phyloP scores from a whole-genome alignment of 2,113 vertebrate genomes.

The Tichodroma muraria region DNA sequence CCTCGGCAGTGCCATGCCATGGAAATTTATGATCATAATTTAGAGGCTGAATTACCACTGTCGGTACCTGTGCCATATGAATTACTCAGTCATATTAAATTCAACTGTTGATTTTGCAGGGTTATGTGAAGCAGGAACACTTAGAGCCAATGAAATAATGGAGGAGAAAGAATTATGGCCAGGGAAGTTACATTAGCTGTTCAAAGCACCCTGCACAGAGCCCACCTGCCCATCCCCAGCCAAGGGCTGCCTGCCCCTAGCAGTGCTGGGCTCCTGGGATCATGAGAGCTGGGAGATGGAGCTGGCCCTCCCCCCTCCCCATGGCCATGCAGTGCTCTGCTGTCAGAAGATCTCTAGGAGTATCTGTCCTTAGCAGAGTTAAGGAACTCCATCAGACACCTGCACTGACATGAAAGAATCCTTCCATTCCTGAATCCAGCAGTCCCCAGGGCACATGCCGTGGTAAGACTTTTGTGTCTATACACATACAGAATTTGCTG shows the following conservation, averaged over 20 bases:
- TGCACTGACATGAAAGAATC: background rate
- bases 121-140: conserved; percentile 22
- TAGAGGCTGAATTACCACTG: conserved; percentile 62
- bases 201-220: background rate
- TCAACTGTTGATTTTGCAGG: conserved; percentile 45
- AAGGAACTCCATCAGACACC: background rate
- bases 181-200: background rate
- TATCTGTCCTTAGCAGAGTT: background rate
- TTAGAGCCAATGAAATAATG: conserved; percentile 26
- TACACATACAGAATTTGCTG: background rate
- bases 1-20: background rate
- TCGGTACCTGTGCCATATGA: conserved; percentile 54
- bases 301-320: background rate
- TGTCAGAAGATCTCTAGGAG: background rate
- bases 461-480: background rate
- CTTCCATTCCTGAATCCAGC: background rate
- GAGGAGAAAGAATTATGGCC: background rate
- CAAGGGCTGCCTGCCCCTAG: background rate
- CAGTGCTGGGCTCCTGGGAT: background rate
- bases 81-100: conserved; percentile 57
- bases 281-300: rapidly evolving
- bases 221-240: background rate
- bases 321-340: background rate
- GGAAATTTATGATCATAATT: conserved; percentile 70
- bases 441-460: background rate